Conservation (phyloP, 2,888 invertebrate species). For the Loripinus fragilis region DNA sequence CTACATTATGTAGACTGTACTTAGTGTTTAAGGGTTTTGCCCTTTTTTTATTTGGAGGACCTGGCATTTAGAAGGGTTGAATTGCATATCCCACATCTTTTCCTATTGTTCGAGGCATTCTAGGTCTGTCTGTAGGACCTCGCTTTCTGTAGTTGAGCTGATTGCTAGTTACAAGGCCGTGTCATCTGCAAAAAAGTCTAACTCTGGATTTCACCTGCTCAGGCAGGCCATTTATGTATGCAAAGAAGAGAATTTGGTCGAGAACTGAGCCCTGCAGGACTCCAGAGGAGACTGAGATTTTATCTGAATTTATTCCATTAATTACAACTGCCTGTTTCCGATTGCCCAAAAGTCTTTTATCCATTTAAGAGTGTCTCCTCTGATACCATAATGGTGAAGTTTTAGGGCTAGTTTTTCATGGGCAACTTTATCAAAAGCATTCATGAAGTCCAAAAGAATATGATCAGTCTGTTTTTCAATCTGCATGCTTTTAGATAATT, state of each 20-base stretch:
- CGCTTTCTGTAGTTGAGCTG: neutral
- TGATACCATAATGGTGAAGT: neutral
- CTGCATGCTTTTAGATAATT: too few relatives aligned
- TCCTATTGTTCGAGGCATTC: neutral
- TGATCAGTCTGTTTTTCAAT: neutral
- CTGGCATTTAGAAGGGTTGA: too few relatives aligned
- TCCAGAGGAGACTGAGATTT: neutral
- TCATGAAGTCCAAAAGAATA: neutral
- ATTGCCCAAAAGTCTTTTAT: neutral
- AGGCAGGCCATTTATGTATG: neutral
- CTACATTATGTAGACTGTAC: too few relatives aligned
- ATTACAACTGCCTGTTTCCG: neutral
- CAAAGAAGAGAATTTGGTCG: neutral
- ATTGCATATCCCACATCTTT: neutral
- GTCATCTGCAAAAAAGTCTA: neutral
- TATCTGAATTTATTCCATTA: neutral
- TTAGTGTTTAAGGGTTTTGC: too few relatives aligned
- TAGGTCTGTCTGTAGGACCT: neutral
- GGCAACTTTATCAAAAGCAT: neutral
- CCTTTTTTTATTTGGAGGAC: too few relatives aligned
- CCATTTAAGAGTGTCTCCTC: neutral
- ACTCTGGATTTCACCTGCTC: neutral
- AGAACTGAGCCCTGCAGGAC: neutral
- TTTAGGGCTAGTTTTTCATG: neutral
- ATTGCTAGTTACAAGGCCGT: neutral